Evolutionary conservation across 2,797 vertebrate species (phyloP).

Genomic region (Fistularia tabacaria): DNA sequence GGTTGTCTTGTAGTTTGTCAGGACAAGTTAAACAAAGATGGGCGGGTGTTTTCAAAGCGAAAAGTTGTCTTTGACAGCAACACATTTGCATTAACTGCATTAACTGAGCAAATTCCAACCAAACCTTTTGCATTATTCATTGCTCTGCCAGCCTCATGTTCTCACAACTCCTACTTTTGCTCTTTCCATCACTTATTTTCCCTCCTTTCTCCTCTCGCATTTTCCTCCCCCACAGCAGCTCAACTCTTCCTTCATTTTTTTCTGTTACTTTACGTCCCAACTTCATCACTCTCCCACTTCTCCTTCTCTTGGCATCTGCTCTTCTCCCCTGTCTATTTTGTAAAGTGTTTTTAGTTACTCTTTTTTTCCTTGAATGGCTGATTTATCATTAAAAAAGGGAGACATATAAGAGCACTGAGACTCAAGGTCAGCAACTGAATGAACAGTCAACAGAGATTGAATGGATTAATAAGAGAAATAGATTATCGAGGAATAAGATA

Average conservation of each 20-base stretch:
- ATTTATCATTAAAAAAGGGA: too few relatives aligned
- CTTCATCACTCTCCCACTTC: conserved; percentile 22
- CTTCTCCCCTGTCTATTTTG: conserved; percentile 8
- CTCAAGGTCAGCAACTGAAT: too few relatives aligned
- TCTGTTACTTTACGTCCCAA: conserved; percentile 17
- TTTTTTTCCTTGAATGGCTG: too few relatives aligned
- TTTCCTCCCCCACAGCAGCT: conserved; percentile 11
- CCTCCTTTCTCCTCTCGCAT: neutral
- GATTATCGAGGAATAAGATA: too few relatives aligned
- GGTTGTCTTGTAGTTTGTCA: conserved; percentile 13
- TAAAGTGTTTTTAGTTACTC: neutral
- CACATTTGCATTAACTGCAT: conserved; percentile 61
- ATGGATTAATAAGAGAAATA: too few relatives aligned
- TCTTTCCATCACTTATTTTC: conserved; percentile 32
- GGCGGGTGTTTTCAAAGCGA: conserved; percentile 54
- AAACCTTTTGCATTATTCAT: conserved; percentile 61
- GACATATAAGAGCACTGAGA: too few relatives aligned
- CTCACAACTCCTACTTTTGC: conserved; percentile 62
- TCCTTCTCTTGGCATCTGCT: conserved; percentile 20
- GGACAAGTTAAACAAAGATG: conserved; percentile 38
- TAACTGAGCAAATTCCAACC: conserved; percentile 65
- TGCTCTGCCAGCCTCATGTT: conserved; percentile 58
- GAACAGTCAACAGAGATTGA: too few relatives aligned
- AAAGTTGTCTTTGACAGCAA: conserved; percentile 70
- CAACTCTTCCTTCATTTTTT: conserved; percentile 26